A percentile compares a stretch with the other conserved stretches of the same genome.
phyloP scores from a whole-genome alignment of 2,888 invertebrate genomes.

The Eudemis profundana region DNA sequence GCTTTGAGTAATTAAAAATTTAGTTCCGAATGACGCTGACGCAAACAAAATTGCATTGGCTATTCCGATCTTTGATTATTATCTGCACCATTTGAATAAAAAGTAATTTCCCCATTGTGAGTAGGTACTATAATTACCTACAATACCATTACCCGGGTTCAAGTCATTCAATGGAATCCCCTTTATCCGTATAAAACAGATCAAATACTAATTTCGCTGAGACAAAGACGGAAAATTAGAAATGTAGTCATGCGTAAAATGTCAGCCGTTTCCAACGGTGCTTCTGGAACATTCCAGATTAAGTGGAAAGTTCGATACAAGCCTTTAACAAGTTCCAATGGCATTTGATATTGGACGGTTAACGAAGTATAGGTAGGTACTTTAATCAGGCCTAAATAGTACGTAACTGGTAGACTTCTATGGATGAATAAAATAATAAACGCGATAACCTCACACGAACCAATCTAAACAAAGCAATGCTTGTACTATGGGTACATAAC shows the following conservation, averaged over 20 bases:
- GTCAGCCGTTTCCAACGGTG: constrained; percentile 50
- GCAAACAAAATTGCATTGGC: too few species aligned
- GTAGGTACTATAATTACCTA: constrained; percentile 33
- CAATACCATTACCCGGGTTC: constrained; percentile 36
- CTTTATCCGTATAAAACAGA: constrained; percentile 55
- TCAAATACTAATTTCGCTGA: constrained; percentile 74
- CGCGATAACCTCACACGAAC: too few species aligned
- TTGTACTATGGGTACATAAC: too few species aligned
- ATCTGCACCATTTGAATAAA: constrained; percentile 9
- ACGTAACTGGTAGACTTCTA: too few species aligned
- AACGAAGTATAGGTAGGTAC: neutral
- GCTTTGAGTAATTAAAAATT: too few species aligned
- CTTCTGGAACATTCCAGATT: constrained; percentile 33
- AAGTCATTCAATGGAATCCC: constrained; percentile 29
- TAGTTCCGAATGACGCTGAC: too few species aligned
- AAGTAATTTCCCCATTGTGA: constrained; percentile 25
- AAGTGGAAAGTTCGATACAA: constrained; percentile 27
- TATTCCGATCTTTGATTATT: neutral
- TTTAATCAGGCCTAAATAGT: too few species aligned
- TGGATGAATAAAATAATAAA: too few species aligned
- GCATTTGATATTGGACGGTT: constrained; percentile 10
- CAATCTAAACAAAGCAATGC: too few species aligned
- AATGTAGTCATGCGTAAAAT: constrained; percentile 73
- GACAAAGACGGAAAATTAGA: constrained; percentile 77
- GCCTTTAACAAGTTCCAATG: constrained; percentile 6